A percentile compares a stretch with the other conserved stretches of the same genome.
Conservation (phyloP, 2,888 invertebrate genomes). For the Drosophila barbarae region DNA sequence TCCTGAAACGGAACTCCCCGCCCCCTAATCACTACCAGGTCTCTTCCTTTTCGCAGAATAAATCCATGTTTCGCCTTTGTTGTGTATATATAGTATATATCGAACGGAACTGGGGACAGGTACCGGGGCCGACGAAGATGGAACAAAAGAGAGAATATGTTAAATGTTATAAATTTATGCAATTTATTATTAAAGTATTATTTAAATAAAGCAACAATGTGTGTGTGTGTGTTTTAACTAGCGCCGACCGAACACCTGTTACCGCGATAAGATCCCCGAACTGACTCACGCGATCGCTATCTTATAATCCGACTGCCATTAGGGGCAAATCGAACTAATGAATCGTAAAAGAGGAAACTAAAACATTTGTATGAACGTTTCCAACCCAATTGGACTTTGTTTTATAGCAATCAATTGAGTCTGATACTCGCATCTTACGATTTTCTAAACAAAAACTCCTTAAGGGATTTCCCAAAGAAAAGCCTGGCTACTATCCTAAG, state of each 20-base stretch:
- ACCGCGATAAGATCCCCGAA: slow-evolving; percentile 24
- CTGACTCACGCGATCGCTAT: slow-evolving; percentile 32
- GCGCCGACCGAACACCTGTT: slow-evolving; percentile 30
- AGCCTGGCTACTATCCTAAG: neutral
- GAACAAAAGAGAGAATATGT: slow-evolving; percentile 63
- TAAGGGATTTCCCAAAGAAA: neutral
- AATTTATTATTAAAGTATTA: slow-evolving; percentile 76
- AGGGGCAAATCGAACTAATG: slow-evolving; percentile 2
- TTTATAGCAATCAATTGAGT: neutral
- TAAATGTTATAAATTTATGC: slow-evolving; percentile 76
- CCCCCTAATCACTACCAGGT: slow-evolving; percentile 16
- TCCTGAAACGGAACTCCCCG: slow-evolving; percentile 7
- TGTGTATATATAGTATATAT: slow-evolving; percentile 47
- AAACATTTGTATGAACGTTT: neutral
- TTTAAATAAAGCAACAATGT: slow-evolving; percentile 62
- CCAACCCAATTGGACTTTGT: neutral
- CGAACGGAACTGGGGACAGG: slow-evolving; percentile 20
- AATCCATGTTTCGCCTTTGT: slow-evolving; percentile 56
- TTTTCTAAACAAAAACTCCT: neutral
- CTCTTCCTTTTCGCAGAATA: slow-evolving; percentile 41
- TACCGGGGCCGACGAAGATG: slow-evolving; percentile 38
- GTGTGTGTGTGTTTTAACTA: slow-evolving; percentile 36
- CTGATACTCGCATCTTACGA: too few species aligned
- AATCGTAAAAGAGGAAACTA: neutral
- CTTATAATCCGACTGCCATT: slow-evolving; percentile 33